Conservation (phyloP, 2,797 vertebrate genomes). For the Tenualosa thibaudeaui region DNA sequence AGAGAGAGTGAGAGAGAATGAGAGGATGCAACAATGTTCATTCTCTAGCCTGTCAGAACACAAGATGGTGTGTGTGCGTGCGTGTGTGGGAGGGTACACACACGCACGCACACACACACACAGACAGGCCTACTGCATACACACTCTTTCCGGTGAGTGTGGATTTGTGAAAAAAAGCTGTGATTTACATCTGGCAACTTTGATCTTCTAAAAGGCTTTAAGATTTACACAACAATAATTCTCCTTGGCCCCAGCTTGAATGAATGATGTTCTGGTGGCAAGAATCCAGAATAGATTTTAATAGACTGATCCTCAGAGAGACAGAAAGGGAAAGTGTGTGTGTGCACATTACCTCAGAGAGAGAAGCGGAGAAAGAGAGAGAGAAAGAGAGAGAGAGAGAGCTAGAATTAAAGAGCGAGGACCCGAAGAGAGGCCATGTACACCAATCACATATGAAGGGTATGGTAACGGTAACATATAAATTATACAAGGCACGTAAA, state of each 20-base stretch:
- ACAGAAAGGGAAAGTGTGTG: background rate
- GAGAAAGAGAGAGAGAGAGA: background rate
- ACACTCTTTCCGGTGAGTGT: conserved; percentile 15
- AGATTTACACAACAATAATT: conserved; percentile 76
- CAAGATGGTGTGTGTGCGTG: conserved; percentile 3
- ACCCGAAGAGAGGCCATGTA: background rate
- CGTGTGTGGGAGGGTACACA: background rate
- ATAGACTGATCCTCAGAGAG: conserved; percentile 56
- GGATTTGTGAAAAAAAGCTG: conserved; percentile 61
- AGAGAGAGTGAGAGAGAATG: conserved; percentile 3
- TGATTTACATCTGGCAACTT: conserved; percentile 73
- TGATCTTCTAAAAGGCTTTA: conserved; percentile 75
- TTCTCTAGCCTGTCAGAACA: background rate
- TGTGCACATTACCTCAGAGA: conserved; percentile 39
- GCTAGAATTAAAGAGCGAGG: background rate
- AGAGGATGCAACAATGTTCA: conserved; percentile 31
- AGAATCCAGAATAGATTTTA: conserved; percentile 66
- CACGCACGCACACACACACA: too few species aligned
- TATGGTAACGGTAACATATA: background rate
- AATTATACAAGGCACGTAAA: too few species aligned
- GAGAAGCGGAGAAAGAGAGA: background rate
- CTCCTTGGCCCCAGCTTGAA: conserved; percentile 65
- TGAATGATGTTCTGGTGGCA: conserved; percentile 70
- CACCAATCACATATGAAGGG: background rate
- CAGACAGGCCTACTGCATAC: background rate